Conservation (phyloP, 2,888 invertebrate species). For the Diaperis boleti region DNA sequence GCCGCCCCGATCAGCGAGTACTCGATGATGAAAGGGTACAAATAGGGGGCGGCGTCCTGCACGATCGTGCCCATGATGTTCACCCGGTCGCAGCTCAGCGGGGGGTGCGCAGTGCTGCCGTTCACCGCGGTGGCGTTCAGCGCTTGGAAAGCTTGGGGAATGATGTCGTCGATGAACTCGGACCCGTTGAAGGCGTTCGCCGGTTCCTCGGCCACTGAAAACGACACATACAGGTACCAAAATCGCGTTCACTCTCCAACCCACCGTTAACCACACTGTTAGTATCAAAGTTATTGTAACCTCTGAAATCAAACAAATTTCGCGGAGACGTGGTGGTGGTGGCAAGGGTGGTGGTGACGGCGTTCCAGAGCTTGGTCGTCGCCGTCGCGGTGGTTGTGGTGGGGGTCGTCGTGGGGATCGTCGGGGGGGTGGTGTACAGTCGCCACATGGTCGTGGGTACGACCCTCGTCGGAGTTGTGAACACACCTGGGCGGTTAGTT, state of each 20-base stretch:
- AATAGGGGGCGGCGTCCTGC: constrained; percentile 92
- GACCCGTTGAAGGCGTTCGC: constrained; percentile 53
- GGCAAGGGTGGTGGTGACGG: constrained; percentile 50
- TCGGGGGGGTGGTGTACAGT: constrained; percentile 52
- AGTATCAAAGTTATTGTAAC: constrained; percentile 61
- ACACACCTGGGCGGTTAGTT: constrained; percentile 49
- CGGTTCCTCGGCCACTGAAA: constrained; percentile 56
- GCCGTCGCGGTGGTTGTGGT: constrained; percentile 55
- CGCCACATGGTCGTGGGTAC: constrained; percentile 53
- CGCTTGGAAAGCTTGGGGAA: constrained; percentile 59
- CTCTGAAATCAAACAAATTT: constrained; percentile 64
- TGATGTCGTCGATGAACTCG: constrained; percentile 59
- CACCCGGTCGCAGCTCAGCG: constrained; percentile 81
- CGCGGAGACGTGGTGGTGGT: constrained; percentile 50
- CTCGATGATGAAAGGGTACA: constrained; percentile 96
- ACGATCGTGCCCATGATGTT: constrained; percentile 95
- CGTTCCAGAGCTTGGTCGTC: constrained; percentile 62
- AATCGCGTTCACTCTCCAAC: constrained; percentile 36
- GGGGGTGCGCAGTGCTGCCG: constrained; percentile 62
- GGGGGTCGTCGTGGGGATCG: constrained; percentile 53
- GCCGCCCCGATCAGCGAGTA: constrained; percentile 96
- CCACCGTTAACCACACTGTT: constrained; percentile 60
- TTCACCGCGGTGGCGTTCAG: constrained; percentile 57
- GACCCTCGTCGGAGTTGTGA: constrained; percentile 61
- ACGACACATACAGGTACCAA: too few species aligned